Evolutionary conservation across 1,140 invertebrate species (phyloP).

Genomic region (Arion vulgaris): DNA sequence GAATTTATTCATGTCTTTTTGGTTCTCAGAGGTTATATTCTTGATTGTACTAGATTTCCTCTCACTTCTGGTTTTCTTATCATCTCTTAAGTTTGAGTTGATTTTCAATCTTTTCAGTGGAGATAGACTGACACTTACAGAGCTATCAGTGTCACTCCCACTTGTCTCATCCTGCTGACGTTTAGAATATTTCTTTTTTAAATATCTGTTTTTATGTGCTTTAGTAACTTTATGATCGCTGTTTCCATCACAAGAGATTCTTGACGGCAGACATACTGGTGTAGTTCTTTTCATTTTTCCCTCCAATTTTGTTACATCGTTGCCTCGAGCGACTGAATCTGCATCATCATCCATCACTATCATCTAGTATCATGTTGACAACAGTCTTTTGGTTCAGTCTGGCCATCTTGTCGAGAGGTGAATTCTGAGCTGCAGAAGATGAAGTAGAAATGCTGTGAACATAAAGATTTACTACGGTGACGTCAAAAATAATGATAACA

Average conservation of each 20-base stretch:
- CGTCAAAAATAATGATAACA: no score
- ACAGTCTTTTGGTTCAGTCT: conserved; percentile 52
- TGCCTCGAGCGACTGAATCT: neutral
- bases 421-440: neutral
- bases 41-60: neutral
- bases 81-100: neutral
- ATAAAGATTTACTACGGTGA: no score
- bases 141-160: neutral
- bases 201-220: neutral
- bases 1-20: neutral
- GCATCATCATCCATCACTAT: conserved; percentile 43
- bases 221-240: neutral
- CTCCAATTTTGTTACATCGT: neutral
- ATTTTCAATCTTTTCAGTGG: neutral
- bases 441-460: neutral
- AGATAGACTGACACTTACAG: neutral
- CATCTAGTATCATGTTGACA: conserved; percentile 52
- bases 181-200: neutral
- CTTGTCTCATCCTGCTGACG: neutral
- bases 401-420: conserved; percentile 11
- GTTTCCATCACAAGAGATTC: neutral
- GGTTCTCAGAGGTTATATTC: neutral
- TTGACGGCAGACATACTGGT: neutral
- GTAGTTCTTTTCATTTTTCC: neutral
- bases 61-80: neutral